phyloP scores from a whole-genome alignment of 2,113 vertebrate genomes.

The Brachypteracias leptosomus region DNA sequence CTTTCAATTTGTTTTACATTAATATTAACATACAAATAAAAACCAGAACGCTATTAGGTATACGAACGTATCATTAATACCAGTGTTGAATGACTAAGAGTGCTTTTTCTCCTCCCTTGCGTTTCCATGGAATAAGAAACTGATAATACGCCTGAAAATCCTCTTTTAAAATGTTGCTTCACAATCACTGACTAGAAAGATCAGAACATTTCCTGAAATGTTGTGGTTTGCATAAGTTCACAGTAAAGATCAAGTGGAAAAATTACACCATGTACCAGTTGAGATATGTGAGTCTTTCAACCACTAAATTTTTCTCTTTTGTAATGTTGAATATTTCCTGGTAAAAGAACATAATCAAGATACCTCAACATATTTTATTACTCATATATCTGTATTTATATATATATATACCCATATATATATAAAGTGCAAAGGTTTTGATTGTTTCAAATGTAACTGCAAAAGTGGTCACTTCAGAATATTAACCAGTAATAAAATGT shows the following conservation, averaged over 20 bases:
- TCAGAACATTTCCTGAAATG: constrained; percentile 18
- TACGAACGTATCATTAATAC: neutral
- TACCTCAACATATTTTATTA: neutral
- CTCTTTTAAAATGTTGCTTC: neutral
- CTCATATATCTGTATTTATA: neutral
- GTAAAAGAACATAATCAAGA: neutral
- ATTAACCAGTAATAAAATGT: neutral
- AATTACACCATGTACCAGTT: neutral
- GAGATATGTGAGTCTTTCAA: neutral
- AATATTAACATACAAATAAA: neutral
- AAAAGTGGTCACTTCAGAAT: neutral
- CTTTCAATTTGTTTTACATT: neutral
- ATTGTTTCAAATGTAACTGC: neutral
- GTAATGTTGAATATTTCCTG: neutral
- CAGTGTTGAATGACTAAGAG: neutral
- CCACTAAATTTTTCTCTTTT: neutral
- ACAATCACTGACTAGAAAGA: constrained; percentile 22
- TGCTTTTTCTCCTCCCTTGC: neutral
- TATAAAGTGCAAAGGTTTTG: neutral
- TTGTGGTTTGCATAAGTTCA: constrained; percentile 38
- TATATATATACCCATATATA: neutral
- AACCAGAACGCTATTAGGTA: neutral
- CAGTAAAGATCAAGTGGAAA: constrained; percentile 26
- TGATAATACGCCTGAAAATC: neutral
- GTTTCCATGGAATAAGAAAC: constrained; percentile 27